These are phyloP conservation scores for Ectemnius continuus DNA, from an alignment of 2,888 invertebrate genomes.

Conservation along the genomic window DNA sequence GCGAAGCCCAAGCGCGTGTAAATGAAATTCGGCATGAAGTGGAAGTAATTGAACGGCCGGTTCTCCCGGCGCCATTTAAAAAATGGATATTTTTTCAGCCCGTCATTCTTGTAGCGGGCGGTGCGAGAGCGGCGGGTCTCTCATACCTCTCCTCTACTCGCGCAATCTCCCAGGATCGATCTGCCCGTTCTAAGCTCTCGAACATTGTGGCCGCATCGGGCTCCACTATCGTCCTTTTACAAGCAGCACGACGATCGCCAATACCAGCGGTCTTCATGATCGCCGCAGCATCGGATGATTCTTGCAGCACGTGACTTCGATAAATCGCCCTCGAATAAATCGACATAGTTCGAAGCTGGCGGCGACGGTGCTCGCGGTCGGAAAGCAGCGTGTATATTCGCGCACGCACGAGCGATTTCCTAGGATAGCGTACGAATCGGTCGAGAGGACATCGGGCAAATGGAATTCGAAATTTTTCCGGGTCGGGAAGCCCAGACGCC, in stretches of 20 bases:
- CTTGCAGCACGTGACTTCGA: slow-evolving; percentile 38
- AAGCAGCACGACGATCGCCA: slow-evolving; percentile 17
- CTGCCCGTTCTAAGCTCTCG: too few species aligned
- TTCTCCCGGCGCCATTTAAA: too few species aligned
- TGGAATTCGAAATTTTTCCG: slow-evolving; percentile 23
- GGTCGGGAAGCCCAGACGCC: neutral
- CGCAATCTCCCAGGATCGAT: too few species aligned
- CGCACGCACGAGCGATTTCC: slow-evolving; percentile 16
- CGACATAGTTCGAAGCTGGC: neutral
- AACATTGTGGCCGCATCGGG: neutral
- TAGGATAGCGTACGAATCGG: neutral
- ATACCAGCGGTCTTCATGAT: slow-evolving; percentile 27
- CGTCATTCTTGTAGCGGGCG: too few species aligned
- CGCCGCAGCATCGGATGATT: slow-evolving; percentile 29
- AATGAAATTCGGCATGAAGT: neutral
- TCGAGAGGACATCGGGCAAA: neutral
- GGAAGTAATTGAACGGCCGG: neutral
- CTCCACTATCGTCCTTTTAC: slow-evolving; percentile 12
- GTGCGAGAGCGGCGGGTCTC: too few species aligned
- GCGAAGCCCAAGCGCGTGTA: neutral
- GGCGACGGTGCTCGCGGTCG: neutral
- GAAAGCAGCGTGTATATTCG: slow-evolving; percentile 22
- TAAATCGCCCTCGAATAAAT: slow-evolving; percentile 26
- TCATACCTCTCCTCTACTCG: too few species aligned
- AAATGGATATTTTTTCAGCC: too few species aligned